These are phyloP conservation scores for Zaprionus obscuricornis DNA, from an alignment of 2,888 invertebrate species.

Conservation along the genomic window DNA sequence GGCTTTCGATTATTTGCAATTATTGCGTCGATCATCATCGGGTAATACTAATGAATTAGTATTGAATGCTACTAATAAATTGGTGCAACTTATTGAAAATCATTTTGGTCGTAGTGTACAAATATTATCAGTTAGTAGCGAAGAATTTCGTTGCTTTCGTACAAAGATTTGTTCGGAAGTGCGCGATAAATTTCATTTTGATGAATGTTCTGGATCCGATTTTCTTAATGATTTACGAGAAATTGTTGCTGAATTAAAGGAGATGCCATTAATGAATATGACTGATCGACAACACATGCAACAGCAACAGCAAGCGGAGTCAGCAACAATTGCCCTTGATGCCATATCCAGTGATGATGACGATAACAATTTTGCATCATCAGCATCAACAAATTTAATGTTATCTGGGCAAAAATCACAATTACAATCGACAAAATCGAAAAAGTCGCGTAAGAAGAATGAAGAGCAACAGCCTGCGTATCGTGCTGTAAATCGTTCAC, in stretches of 20 bases:
- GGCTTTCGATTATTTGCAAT: slow-evolving; percentile 82
- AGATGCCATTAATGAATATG: no score
- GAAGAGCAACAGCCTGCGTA: slow-evolving; percentile 64
- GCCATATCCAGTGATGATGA: slow-evolving; percentile 79
- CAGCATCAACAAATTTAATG: no score
- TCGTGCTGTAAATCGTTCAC: slow-evolving; percentile 71
- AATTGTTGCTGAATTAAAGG: slow-evolving; percentile 68
- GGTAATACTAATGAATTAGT: slow-evolving; percentile 14
- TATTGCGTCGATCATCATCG: slow-evolving; percentile 30
- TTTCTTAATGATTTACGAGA: slow-evolving; percentile 85
- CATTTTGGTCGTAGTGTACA: slow-evolving; percentile 87
- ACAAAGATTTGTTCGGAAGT: slow-evolving; percentile 87
- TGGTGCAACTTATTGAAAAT: slow-evolving; percentile 89
- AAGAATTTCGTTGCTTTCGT: slow-evolving; percentile 88
- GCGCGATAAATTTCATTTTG: slow-evolving; percentile 87
- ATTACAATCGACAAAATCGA: slow-evolving; percentile 16
- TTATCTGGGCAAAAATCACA: no score
- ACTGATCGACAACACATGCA: no score
- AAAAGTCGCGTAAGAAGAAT: slow-evolving; percentile 57
- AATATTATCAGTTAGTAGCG: slow-evolving; percentile 87
- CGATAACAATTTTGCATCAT: slow-evolving; percentile 40
- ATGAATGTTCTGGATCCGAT: slow-evolving; percentile 85
- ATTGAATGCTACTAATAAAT: slow-evolving; percentile 13
- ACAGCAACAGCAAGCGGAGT: no score
- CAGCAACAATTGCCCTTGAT: slow-evolving; percentile 76